phyloP scores from a whole-genome alignment of 2,888 invertebrate species.

The Actias luna region DNA sequence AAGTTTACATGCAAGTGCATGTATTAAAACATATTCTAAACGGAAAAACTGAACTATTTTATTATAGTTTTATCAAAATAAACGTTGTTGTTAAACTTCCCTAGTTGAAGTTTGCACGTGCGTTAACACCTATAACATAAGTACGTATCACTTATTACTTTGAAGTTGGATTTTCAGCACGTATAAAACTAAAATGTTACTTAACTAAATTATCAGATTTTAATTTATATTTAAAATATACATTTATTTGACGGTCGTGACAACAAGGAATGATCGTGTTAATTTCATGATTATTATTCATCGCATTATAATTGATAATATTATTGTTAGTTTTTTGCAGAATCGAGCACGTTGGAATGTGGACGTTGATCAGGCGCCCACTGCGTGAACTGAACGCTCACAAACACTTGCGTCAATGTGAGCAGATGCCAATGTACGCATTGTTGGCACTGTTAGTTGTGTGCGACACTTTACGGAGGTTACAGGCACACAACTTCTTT shows the following conservation, averaged over 20 bases:
- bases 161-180: too few relatives aligned
- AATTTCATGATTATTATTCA: constrained; percentile 5
- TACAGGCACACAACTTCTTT: constrained; percentile 28
- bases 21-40: too few relatives aligned
- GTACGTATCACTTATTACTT: too few relatives aligned
- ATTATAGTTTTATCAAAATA: too few relatives aligned
- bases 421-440: constrained; percentile 52
- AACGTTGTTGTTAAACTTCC: too few relatives aligned
- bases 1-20: too few relatives aligned
- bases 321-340: neutral
- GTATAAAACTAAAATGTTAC: too few relatives aligned
- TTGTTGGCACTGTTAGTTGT: constrained; percentile 42
- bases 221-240: neutral
- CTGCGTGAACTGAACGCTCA: constrained; percentile 59
- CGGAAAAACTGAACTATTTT: too few relatives aligned
- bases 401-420: constrained; percentile 37
- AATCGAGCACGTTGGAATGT: constrained; percentile 61
- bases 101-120: too few relatives aligned
- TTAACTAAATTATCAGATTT: too few relatives aligned
- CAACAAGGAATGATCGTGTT: neutral
- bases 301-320: constrained; percentile 7
- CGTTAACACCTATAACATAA: too few relatives aligned
- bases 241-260: neutral
- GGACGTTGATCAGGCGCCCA: constrained; percentile 66
- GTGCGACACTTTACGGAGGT: constrained; percentile 28